Evolutionary conservation across 2,113 vertebrate genomes (phyloP), one percentile per base, ranked within the genome.

Genomic region (Suncus etruscus): DNA sequence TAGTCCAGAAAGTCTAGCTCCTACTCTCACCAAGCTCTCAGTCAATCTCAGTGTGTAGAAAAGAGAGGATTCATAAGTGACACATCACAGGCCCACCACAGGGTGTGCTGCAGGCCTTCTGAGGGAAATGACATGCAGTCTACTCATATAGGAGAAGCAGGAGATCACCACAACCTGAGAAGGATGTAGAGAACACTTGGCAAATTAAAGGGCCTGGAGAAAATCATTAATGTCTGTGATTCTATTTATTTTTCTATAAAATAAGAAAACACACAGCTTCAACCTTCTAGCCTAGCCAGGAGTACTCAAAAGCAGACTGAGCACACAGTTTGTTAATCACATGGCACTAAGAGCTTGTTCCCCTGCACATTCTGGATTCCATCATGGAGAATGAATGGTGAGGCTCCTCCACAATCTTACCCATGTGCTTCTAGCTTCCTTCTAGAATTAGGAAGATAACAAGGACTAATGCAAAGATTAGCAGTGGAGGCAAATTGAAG

Each of bases 371-470:
- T n/a, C 22, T 9, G n/a, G 27, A 70, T 72, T 82, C 70, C n/a
- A n/a, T 4, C 1, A 2, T 54, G 22, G 2, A 0, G 12, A 0
- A 11, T 8, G 24, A 1, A 15, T 29, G 66, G 10, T 14, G 25
- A 68, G 25, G 47, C 7, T 15, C 63, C n/a, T 32, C 73, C 47
- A 20, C 3, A 58, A 32, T 77, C 63, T 73, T 50, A 39, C 0
- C 0, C 58, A 54, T 32, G 68, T 20, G 51, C 48, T 14, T 7
- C 18, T 25, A 15, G 51, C 48, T 14, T 7, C 18, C 29, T n/a
- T 15, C 66, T 61, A 70, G 45, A 78, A 72, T 39, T n/a, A 75
- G 73, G 29, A 89, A 24, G 27, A 24, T 89, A 4, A 50, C 58
- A 66, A 54, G 11, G 45, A 87, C 22, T 6, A 63, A 77, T 82